Base-by-base conservation (phyloP, 2,888 invertebrate genomes). In the Orchesellides sinensis region DNA sequence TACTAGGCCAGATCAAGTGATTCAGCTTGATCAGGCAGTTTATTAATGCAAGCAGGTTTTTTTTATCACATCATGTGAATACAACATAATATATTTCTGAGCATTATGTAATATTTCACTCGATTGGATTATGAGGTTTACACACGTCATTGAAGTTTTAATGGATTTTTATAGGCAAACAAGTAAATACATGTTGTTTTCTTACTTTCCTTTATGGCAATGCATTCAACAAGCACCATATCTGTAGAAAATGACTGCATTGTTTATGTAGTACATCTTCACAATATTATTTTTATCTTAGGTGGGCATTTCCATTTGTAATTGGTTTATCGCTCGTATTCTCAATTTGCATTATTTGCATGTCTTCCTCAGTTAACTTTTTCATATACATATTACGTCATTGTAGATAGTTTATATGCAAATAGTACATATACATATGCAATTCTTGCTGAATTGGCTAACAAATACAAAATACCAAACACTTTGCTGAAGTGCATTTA, bases 401-500 rank as follows among this genome's bases (percentile, higher is more conserved):
- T 49, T 2, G 2, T 52, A 52, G 12, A 17, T n/a, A n/a, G n/a
- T n/a, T n/a, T n/a, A n/a, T n/a, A n/a, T n/a, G 8, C 40, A 10
- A 40, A 12, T 40, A n/a, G n/a, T 40, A 45, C 45, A 45, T 45
- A n/a, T 45, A 45, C 45, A 17, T 45, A 45, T 40, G 17, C 45
- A 45, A 2, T 45, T 45, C 1, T 45, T 40, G 40, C 14, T 40
- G 40, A 40, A 40, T 14, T 40, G 40, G n/a, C n/a, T n/a, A n/a
- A n/a, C n/a, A n/a, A 25, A 56, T 56, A 63, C 6, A 47, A 66
- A 66, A 45, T 47, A n/a, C 23, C n/a, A 40, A n/a, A n/a, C n/a
- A 40, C 45, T 45, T 66, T 63, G 35, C 12, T 12, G 8, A n/a
- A 40, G n/a, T 40, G n/a, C 40, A 40, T 5, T 25, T 21, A 49